Conservation (phyloP, 2,797 vertebrate species). For the Sorex maritimensis region DNA sequence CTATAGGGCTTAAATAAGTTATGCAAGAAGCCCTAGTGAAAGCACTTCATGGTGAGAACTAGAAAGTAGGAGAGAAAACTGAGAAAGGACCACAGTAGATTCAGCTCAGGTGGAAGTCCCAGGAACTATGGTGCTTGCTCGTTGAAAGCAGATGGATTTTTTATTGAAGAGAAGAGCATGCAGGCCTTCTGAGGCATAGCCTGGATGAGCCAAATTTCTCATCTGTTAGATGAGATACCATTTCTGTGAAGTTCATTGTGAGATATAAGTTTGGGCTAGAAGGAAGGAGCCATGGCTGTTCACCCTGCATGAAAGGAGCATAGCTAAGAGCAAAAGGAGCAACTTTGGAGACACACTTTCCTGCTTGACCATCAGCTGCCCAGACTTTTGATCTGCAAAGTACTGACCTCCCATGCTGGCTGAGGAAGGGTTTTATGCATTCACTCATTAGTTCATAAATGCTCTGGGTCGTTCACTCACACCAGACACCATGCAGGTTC, state of each 20-base stretch:
- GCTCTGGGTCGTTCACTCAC: no score
- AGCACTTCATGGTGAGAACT: not conserved
- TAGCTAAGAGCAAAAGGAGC: not conserved
- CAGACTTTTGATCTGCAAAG: no score
- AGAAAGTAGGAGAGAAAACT: not conserved
- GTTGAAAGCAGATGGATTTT: not conserved
- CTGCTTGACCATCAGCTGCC: no score
- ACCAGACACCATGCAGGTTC: no score
- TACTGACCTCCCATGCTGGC: no score
- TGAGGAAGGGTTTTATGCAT: no score
- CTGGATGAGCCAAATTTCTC: not conserved
- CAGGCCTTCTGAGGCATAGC: not conserved
- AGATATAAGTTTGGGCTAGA: not conserved
- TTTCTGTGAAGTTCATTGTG: no score
- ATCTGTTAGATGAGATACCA: not conserved
- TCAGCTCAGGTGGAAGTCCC: not conserved
- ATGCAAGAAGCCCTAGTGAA: not conserved
- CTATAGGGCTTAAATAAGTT: not conserved
- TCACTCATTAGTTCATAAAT: no score
- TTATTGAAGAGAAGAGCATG: no score
- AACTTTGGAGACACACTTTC: no score
- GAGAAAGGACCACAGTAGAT: not conserved
- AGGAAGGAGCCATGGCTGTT: not conserved
- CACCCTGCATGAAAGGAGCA: not conserved
- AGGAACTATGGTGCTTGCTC: accelerated